A percentile compares a stretch with the other conserved stretches of the same genome.
Conservation (phyloP, 2,113 vertebrate genomes). For the Cynoglossus semilaevis region DNA sequence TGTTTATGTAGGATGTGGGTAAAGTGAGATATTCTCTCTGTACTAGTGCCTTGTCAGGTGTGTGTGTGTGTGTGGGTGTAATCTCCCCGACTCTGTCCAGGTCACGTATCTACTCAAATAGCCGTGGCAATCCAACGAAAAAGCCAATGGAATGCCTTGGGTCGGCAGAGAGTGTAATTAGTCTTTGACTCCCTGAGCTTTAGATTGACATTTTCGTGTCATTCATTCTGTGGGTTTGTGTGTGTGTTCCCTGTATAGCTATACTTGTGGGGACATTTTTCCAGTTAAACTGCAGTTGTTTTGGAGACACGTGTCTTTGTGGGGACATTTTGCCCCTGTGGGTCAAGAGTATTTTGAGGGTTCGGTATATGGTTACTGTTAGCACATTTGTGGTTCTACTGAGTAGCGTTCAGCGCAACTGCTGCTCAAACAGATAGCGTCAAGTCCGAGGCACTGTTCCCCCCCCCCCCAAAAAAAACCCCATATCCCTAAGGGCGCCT, state of each 20-base stretch:
- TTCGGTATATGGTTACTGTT: no score
- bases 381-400: no score
- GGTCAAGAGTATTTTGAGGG: no score
- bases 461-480: no score
- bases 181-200: conserved; percentile 46
- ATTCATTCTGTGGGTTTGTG: conserved; percentile 18
- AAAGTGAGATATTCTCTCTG: no score
- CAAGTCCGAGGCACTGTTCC: no score
- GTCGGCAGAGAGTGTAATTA: conserved; percentile 62
- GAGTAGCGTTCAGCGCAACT: no score
- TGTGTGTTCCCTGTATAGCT: not conserved
- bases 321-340: no score
- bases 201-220: conserved; percentile 60
- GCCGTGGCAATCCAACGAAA: conserved; percentile 50
- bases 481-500: no score
- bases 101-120: conserved; percentile 62
- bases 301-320: no score
- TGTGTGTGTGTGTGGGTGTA: conserved; percentile 14
- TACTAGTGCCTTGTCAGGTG: not conserved
- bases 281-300: not conserved
- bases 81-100: conserved; percentile 45
- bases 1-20: no score
- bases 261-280: not conserved
- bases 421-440: no score
- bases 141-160: conserved; percentile 52